phyloP scores from a whole-genome alignment of 2,113 vertebrate genomes.

The Callochromis pleurospilus region DNA sequence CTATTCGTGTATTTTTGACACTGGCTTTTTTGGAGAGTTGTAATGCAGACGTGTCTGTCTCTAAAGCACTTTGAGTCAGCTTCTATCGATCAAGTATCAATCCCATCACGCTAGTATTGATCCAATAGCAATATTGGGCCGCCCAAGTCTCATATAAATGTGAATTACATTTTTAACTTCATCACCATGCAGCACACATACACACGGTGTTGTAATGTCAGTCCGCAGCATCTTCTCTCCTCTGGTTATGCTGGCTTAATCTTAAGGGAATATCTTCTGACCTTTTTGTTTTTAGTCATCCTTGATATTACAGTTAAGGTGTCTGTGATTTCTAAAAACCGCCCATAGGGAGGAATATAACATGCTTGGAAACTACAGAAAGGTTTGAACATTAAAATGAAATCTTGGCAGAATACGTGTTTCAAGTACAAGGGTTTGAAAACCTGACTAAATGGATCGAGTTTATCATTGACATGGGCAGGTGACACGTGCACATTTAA shows the following conservation, averaged over 20 bases:
- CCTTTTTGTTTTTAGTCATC: background rate
- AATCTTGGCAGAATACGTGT: background rate
- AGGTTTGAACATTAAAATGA: background rate
- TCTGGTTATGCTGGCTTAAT: background rate
- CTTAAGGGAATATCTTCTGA: background rate
- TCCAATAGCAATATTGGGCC: accelerated
- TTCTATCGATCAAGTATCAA: background rate
- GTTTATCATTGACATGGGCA: background rate
- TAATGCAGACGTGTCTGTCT: background rate
- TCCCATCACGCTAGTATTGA: background rate
- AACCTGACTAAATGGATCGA: accelerated
- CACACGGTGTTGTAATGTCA: background rate
- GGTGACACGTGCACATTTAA: background rate
- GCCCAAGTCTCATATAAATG: background rate
- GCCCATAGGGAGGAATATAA: background rate
- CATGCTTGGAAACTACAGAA: background rate
- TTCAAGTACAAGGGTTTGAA: background rate
- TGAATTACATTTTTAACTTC: background rate
- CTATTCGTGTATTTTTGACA: background rate
- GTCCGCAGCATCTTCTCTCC: background rate
- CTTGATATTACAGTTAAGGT: accelerated
- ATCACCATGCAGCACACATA: background rate
- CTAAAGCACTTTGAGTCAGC: background rate
- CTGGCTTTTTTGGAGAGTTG: background rate
- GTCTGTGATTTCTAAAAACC: background rate